These are phyloP conservation scores for Chaetura pelagica DNA, from an alignment of 2,113 vertebrate genomes.

Conservation along the genomic window DNA sequence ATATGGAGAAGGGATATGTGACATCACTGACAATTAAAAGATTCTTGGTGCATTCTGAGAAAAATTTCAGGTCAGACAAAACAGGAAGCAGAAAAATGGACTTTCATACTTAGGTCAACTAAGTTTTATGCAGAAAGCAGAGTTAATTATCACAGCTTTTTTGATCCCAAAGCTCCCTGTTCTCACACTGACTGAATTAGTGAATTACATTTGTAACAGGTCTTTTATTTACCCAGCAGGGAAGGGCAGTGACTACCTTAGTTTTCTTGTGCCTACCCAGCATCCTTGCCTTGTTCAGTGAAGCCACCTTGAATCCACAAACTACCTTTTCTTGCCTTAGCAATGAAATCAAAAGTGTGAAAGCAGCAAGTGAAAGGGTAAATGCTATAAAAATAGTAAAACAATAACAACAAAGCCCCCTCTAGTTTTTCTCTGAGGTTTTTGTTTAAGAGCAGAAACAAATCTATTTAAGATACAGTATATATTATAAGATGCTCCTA, in stretches of 20 bases:
- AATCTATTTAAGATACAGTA: not conserved
- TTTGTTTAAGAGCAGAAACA: not conserved
- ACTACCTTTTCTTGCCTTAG: not conserved
- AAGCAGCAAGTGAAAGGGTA: not conserved
- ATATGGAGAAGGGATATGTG: conserved; percentile 7
- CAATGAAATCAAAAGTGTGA: not conserved
- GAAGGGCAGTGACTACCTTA: not conserved
- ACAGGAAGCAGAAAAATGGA: not conserved
- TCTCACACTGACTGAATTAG: not conserved
- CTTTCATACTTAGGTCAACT: not conserved
- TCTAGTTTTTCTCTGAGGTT: not conserved
- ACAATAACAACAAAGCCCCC: not conserved
- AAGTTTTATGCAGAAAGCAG: not conserved
- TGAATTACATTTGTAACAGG: not conserved
- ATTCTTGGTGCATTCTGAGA: conserved; percentile 31
- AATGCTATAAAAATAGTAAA: not conserved
- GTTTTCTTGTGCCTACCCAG: not conserved
- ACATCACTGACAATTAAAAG: conserved; percentile 45
- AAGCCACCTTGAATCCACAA: not conserved
- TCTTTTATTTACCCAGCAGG: not conserved
- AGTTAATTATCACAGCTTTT: not conserved
- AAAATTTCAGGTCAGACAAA: conserved; percentile 39
- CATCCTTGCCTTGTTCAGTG: not conserved
- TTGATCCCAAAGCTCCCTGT: not conserved
- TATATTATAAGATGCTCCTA: not conserved